Evolutionary conservation across 2,888 invertebrate species (phyloP), one percentile per base, ranked within the genome.

Genomic region (Eupithecia centaureata): DNA sequence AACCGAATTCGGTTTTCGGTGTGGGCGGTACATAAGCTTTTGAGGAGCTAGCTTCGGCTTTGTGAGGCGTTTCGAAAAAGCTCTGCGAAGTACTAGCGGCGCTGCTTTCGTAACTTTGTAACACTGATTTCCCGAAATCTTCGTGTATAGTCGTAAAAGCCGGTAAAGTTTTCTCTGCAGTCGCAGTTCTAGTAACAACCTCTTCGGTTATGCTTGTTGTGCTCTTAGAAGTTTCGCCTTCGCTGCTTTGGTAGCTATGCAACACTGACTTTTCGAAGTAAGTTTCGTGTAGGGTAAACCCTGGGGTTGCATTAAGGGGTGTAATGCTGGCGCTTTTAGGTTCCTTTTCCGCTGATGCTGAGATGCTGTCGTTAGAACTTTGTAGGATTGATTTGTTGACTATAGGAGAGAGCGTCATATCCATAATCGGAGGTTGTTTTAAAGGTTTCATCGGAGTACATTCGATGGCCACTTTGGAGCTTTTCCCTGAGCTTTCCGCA

Each of bases 331-430:
- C 82, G 69, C 78, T 81, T 76, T 84, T 82, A 0, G 61, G 59
- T 12, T 80, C 81, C 71, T 82, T 83, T 18, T 82, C 82, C 5
- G 73, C 70, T 2, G 79, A 79, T 56, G 84, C 82, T 27, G 84
- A 82, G 10, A 86, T 59, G 30, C 83, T 87, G 51, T 91, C 91
- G 22, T 81, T 76, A 0, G 89, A 86, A 71, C 91, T 91, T 68
- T 84, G 86, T 47, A 93, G 75, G 7, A 92, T 74, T 0, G 93
- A 92, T 77, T 91, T 91, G 73, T 92, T 87, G 13, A 83, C 81
- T 67, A 93, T 93, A 1, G 93, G 93, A 1, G 93, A 93, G 47
- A 93, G 79, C 0, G 90, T 88, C 0, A 92, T 85, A 51, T 92
- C 91, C 85, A 92, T 85, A 0, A 92, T 82, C 0, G 84, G 74